These are phyloP conservation scores for Axis porcinus DNA, from an alignment of 2,113 vertebrate genomes.

Conservation along the genomic window DNA sequence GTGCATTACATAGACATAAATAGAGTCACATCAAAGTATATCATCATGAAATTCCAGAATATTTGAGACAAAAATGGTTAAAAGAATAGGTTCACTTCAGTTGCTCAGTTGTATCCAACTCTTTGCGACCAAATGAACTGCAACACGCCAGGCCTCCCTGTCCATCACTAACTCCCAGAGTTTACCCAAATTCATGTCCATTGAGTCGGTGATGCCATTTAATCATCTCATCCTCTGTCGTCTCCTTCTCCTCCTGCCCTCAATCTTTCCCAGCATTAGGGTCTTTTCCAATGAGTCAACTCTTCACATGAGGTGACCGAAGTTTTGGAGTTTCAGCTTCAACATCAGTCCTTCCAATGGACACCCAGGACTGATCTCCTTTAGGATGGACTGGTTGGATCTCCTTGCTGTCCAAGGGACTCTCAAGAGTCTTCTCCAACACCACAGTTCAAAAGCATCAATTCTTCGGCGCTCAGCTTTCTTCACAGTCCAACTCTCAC, in stretches of 20 bases:
- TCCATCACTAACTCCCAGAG: neutral
- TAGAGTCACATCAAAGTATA: neutral
- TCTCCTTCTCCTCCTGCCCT: neutral
- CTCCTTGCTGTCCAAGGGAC: neutral
- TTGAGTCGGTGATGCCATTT: neutral
- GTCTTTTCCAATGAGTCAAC: neutral
- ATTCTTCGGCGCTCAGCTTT: neutral
- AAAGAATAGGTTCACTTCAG: neutral
- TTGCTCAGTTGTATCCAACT: accelerated
- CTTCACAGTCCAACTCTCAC: neutral
- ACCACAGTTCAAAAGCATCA: neutral
- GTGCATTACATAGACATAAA: neutral
- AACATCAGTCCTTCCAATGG: neutral
- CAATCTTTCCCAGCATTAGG: neutral
- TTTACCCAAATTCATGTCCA: neutral
- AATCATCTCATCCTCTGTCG: neutral
- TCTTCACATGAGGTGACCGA: neutral
- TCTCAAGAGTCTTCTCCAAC: neutral
- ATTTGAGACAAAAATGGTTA: neutral
- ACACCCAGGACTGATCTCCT: neutral
- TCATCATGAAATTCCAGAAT: neutral
- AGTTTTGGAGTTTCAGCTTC: neutral
- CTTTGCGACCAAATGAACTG: neutral
- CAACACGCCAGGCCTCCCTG: neutral
- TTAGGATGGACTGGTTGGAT: neutral